Percentiles rank a stretch among this genome's conserved stretches.
phyloP scores from a whole-genome alignment of 2,113 vertebrate species.

The Talpa occidentalis region DNA sequence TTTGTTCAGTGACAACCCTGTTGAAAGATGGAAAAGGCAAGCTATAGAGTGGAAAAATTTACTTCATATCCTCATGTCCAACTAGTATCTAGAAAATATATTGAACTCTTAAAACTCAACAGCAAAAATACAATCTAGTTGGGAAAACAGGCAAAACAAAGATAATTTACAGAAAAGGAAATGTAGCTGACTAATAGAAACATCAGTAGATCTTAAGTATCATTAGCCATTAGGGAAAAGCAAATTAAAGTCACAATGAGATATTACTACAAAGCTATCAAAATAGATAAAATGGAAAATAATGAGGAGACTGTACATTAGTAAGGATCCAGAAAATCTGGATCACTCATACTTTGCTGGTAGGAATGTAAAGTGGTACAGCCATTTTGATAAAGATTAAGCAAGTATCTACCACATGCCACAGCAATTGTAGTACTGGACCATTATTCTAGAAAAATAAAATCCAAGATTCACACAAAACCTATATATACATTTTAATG shows the following conservation, averaged over 20 bases:
- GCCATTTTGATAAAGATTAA: background rate
- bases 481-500: background rate
- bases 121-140: background rate
- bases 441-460: conserved; percentile 5
- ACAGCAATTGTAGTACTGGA: background rate
- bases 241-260: background rate
- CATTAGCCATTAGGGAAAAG: background rate
- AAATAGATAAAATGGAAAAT: conserved; percentile 6
- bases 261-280: background rate
- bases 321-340: background rate
- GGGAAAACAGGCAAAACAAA: background rate
- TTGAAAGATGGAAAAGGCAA: background rate
- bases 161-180: background rate
- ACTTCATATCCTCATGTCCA: background rate
- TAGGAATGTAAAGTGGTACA: background rate
- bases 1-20: background rate
- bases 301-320: background rate
- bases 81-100: background rate
- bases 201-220: background rate
- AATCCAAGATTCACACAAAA: background rate
- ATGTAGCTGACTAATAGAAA: background rate
- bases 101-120: background rate
- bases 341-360: background rate
- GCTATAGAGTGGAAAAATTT: background rate
- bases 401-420: background rate